These are phyloP conservation scores for Peromyscus polionotus DNA, from an alignment of 2,113 vertebrate genomes.

Conservation along the genomic window DNA sequence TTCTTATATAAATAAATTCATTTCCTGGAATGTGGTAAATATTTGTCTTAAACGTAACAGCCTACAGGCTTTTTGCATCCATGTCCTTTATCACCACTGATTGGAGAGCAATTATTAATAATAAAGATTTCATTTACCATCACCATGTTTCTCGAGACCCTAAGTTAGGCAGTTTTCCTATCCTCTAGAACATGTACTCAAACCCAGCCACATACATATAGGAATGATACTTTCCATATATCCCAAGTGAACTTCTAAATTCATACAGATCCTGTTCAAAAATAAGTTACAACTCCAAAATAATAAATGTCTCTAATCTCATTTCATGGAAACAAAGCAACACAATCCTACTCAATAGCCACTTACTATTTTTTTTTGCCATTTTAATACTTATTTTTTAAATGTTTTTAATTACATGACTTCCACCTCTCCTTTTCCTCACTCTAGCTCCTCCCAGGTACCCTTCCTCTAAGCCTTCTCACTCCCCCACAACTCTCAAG, in stretches of 20 bases:
- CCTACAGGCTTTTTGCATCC: background rate
- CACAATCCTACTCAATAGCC: background rate
- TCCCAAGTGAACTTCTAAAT: slow-evolving; percentile 31
- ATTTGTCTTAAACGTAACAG: slow-evolving; percentile 70
- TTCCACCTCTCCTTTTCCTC: background rate
- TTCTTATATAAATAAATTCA: slow-evolving; percentile 55
- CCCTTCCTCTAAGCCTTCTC: no score
- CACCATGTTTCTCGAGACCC: slow-evolving; percentile 7
- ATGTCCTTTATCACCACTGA: slow-evolving; percentile 26
- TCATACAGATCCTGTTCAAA: background rate
- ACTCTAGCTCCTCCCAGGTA: background rate
- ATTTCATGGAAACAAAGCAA: background rate
- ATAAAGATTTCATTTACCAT: slow-evolving; percentile 42
- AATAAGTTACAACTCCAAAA: slow-evolving; percentile 34
- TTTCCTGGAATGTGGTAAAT: slow-evolving; percentile 70
- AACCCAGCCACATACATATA: background rate
- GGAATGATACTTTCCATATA: background rate
- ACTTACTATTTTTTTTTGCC: background rate
- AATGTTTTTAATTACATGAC: background rate
- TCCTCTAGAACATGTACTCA: background rate
- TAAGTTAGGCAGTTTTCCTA: slow-evolving; percentile 23
- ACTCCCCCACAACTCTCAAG: no score
- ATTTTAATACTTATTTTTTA: background rate
- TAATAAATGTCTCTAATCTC: slow-evolving; percentile 10
- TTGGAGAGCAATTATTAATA: slow-evolving; percentile 30